Evolutionary conservation across 2,113 vertebrate species (phyloP), one percentile per base, ranked within the genome.

Genomic region (Poeciliopsis turrubarensis): DNA sequence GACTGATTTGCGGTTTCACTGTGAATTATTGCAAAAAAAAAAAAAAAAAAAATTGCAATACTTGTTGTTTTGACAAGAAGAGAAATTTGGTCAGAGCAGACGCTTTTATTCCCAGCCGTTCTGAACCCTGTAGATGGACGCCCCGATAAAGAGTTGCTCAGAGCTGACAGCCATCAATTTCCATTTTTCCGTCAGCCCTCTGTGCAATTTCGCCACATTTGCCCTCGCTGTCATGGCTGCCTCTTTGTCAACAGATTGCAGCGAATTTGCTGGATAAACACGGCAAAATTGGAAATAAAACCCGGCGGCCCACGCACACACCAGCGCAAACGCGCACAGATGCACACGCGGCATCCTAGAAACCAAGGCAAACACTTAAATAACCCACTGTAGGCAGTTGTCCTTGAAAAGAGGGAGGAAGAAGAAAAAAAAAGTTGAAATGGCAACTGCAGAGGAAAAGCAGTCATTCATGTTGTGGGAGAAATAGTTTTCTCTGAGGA

Each of bases 171-270:
- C 74, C 81, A 68, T 91, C 86, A 82, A 60, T 87, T 89, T 84
- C 41, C 72, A 80, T 86, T 83, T 73, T 72, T 44, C 78, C 76
- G 47, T 86, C 86, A 83, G 80, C 63, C 51, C 69, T 83, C 75
- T 61, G 44, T 70, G 80, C 84, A 73, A 76, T 87, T 85, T 80
- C 31, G 77, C 73, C 86, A 83, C 89, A 76, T 84, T 82, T 86
- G 83, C 85, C 85, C 84, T 83, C 62, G 73, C 85, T 84, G 90
- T 87, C 87, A 80, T 44, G 81, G 83, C 73, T 72, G 64, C 67
- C 73, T 86, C 82, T 87, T 86, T 89, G 87, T 89, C 88, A 86
- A 90, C 89, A 92, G 86, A 90, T 91, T 90, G 90, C 84, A 69
- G 78, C 77, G 77, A 89, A 89, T 87, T 83, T 91, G 83, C 80